Base-by-base conservation (phyloP, 1,140 invertebrate genomes). In the Agraylea sexmaculata region DNA sequence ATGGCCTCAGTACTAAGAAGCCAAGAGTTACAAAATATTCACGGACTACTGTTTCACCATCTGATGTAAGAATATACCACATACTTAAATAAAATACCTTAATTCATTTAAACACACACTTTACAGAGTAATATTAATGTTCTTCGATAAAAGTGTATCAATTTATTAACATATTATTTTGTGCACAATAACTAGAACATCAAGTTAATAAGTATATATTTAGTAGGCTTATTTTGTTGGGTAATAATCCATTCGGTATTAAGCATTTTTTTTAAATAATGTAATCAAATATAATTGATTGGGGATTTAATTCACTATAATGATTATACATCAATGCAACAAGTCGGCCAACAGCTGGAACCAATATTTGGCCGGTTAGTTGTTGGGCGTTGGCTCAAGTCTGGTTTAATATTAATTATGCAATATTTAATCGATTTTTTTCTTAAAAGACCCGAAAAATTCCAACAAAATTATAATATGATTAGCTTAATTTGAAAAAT, bases 11-110 rank as follows among this genome's bases (percentile, higher is more conserved):
- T 6, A 74, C 71, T 3, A 62, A 70, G 43, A 65, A 63, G 38
- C 71, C 71, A 2, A 59, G 71, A 39, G 61, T 71, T 19, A 70
- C 70, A 18, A 74, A 73, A 50, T 72, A 71, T 43, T 66, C 60
- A 50, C 64, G 60, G 44, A 69, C 70, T 4, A 71, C 69, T 2
- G 57, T 62, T 22, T 55, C 66, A 16, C 69, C 69, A 25, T 60
- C 59, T 0, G 60, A 61, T 44, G n/a, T n/a, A n/a, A n/a, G n/a
- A n/a, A n/a, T n/a, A n/a, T n/a, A 53, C 59, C 15, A 60, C 61
- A 54, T 68, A 71, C 53, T 62, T 59, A 49, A 19, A 13, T 19
- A 6, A 10, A 20, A 18, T 15, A 6, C 6, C 7, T 7, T 8
- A 32, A 7, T 8, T 12, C 7, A 12, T 7, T 8, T 8, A 32